These are phyloP conservation scores for Hermodice carunculata DNA, from an alignment of 2,888 invertebrate species.

Conservation along the genomic window DNA sequence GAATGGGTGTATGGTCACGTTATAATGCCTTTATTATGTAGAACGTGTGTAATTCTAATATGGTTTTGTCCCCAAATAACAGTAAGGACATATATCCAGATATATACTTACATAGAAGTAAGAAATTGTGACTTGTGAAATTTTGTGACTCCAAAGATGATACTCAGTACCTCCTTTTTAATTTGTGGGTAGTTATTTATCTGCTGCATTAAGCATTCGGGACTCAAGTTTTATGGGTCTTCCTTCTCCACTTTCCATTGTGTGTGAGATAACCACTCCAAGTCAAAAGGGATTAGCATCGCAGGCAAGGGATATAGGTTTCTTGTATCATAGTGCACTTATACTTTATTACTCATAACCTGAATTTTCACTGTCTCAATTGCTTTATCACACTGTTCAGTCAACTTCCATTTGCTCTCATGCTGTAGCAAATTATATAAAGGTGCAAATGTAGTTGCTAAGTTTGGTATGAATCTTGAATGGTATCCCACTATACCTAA, in stretches of 20 bases:
- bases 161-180: slow-evolving; percentile 63
- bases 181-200: slow-evolving; percentile 61
- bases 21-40: too few species aligned
- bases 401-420: neutral
- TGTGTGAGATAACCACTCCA: slow-evolving; percentile 50
- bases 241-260: slow-evolving; percentile 63
- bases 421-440: neutral
- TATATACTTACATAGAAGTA: too few species aligned
- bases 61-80: too few species aligned
- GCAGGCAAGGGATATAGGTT: slow-evolving; percentile 55
- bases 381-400: neutral
- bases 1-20: too few species aligned
- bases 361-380: neutral
- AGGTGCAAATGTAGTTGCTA: neutral
- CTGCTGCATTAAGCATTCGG: slow-evolving; percentile 64
- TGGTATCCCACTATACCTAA: neutral
- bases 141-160: slow-evolving; percentile 65
- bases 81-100: too few species aligned
- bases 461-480: neutral
- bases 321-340: slow-evolving; percentile 55
- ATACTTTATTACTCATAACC: slow-evolving; percentile 12
- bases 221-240: slow-evolving; percentile 68
- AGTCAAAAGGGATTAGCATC: slow-evolving; percentile 64
- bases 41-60: too few species aligned
- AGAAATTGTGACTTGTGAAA: slow-evolving; percentile 69